phyloP scores from a whole-genome alignment of 2,113 vertebrate species.

The Gnathonemus echidnorhynchus region DNA sequence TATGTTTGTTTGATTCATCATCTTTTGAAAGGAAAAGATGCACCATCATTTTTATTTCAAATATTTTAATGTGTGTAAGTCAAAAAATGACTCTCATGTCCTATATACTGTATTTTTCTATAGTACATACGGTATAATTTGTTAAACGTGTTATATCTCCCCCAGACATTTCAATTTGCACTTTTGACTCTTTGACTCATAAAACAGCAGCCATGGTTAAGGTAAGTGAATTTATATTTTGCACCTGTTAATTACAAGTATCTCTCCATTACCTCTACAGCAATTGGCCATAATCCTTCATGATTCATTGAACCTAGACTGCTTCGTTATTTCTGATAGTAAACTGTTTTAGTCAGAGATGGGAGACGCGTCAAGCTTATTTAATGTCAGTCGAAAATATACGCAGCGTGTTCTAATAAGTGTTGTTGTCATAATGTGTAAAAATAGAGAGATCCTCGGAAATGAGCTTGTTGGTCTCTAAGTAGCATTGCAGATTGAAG shows the following conservation, averaged over 20 bases:
- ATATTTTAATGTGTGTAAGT: neutral
- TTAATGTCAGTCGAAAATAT: neutral
- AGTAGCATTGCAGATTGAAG: neutral
- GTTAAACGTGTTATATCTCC: neutral
- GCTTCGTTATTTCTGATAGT: neutral
- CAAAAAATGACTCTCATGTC: neutral
- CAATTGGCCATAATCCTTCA: neutral
- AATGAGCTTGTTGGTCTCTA: neutral
- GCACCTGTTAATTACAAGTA: neutral
- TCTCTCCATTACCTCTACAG: neutral
- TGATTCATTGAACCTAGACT: neutral
- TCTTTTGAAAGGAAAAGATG: neutral
- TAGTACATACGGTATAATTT: neutral
- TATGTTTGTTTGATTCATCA: neutral
- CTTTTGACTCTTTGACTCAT: constrained; percentile 13
- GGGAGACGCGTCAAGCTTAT: neutral
- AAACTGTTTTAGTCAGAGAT: neutral
- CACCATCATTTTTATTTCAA: neutral
- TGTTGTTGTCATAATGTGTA: neutral
- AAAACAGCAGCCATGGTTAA: constrained; percentile 44
- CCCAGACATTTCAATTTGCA: neutral
- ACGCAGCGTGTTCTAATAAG: neutral
- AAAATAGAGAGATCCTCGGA: neutral
- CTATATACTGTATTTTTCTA: neutral
- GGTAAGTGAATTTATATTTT: constrained; percentile 39